phyloP scores from a whole-genome alignment of 2,113 vertebrate genomes.

The Peromyscus californicus region DNA sequence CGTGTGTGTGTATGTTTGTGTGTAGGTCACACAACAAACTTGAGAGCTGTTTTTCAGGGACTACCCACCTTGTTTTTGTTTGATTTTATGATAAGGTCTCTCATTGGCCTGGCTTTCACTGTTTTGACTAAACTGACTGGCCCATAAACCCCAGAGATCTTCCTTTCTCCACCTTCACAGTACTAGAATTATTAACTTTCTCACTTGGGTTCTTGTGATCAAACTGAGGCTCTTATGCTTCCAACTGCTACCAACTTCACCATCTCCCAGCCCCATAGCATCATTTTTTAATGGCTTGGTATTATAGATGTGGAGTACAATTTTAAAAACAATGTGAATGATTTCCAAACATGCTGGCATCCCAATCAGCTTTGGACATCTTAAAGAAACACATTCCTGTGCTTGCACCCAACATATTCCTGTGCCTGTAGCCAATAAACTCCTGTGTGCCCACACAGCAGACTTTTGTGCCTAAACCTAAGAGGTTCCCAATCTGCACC shows the following conservation, averaged over 20 bases:
- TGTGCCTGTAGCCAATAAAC: not conserved
- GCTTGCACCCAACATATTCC: not conserved
- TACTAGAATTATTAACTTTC: not conserved
- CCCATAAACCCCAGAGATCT: not conserved
- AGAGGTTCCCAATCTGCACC: not conserved
- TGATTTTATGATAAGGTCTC: not conserved
- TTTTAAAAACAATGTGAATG: conserved; percentile 32
- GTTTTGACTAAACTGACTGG: not conserved
- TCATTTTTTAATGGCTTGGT: not conserved
- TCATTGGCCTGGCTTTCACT: not conserved
- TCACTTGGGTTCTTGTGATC: not conserved
- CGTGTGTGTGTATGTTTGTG: not conserved
- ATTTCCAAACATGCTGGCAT: not conserved
- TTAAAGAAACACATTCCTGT: not conserved
- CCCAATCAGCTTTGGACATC: not conserved
- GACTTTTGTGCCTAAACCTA: not conserved
- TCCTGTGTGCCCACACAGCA: not conserved
- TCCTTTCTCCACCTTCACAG: not conserved
- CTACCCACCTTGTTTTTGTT: not conserved
- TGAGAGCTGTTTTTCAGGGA: not conserved
- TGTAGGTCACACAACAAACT: not conserved
- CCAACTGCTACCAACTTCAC: not conserved
- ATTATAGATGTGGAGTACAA: conserved; percentile 1
- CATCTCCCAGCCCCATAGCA: not conserved
- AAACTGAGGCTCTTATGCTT: not conserved